phyloP scores from a whole-genome alignment of 2,888 invertebrate species.

The Sympetrum striolatum region DNA sequence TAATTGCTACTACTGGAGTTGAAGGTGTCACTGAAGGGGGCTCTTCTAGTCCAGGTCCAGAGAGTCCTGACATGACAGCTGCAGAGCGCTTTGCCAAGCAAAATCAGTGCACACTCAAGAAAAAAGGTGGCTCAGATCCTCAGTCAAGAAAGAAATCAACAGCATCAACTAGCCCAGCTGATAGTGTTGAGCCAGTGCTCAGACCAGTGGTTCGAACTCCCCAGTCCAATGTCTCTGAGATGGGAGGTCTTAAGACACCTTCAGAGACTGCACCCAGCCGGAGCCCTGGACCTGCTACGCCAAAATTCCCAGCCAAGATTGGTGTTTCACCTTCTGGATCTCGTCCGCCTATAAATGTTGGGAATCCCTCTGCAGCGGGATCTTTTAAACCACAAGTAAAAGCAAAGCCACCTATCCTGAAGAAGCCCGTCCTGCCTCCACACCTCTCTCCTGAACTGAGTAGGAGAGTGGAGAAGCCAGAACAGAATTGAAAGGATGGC shows the following conservation, averaged over 20 bases:
- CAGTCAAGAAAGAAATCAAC: constrained; percentile 50
- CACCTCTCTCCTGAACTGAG: constrained; percentile 46
- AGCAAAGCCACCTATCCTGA: constrained; percentile 81
- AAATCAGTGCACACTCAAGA: constrained; percentile 79
- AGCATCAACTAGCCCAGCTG: constrained; percentile 47
- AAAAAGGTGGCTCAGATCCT: constrained; percentile 61
- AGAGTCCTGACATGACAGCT: constrained; percentile 72
- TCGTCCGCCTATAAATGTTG: constrained; percentile 55
- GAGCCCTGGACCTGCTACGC: constrained; percentile 68
- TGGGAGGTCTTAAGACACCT: constrained; percentile 47
- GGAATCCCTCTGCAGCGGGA: constrained; percentile 54
- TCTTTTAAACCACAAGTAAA: constrained; percentile 74
- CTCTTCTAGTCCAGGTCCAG: constrained; percentile 57
- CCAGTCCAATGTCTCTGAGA: constrained; percentile 46
- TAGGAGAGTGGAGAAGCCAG: constrained; percentile 27
- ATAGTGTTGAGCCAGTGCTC: constrained; percentile 52
- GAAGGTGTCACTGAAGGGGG: constrained; percentile 18
- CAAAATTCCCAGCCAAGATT: constrained; percentile 70
- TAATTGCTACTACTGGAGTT: neutral
- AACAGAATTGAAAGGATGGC: constrained; percentile 8
- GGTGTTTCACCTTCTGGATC: constrained; percentile 64
- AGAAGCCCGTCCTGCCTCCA: constrained; percentile 67
- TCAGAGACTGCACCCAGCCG: constrained; percentile 47
- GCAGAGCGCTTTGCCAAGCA: constrained; percentile 81
- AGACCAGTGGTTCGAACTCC: constrained; percentile 46